Percentiles rank a stretch among this genome's conserved stretches.
These are phyloP conservation scores for Meandrusa payeni DNA, from an alignment of 2,888 invertebrate species.

Conservation along the genomic window DNA sequence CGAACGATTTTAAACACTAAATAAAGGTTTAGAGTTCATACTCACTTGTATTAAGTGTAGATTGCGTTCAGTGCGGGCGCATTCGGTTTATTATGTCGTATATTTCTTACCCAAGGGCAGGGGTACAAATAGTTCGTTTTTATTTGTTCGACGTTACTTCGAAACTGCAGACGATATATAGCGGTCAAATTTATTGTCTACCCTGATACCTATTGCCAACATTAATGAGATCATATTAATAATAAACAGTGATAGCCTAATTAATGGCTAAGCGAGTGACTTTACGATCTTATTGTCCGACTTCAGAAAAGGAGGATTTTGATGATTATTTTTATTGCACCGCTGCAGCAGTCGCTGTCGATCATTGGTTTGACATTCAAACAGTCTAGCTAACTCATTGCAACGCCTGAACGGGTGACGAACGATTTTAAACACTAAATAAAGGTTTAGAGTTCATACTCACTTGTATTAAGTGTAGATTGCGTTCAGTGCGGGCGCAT, in stretches of 20 bases:
- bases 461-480: conserved; percentile 33
- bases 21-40: conserved; percentile 33
- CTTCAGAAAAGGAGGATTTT: no score
- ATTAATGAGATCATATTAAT: no score
- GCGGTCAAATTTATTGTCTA: conserved; percentile 55
- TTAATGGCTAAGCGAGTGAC: no score
- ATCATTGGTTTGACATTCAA: conserved; percentile 81
- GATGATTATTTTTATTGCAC: conserved; percentile 77
- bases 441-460: conserved; percentile 33
- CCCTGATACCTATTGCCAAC: no score
- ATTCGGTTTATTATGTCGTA: conserved; percentile 55
- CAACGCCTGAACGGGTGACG: conserved; percentile 40
- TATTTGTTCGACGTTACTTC: conserved; percentile 57
- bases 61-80: conserved; percentile 57
- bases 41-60: conserved; percentile 28
- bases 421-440: conserved; percentile 38
- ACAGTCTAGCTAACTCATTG: conserved; percentile 75
- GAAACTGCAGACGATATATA: conserved; percentile 38
- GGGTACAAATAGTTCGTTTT: conserved; percentile 58
- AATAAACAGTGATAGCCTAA: no score
- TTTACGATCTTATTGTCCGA: no score
- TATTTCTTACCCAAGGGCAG: conserved; percentile 72
- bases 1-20: conserved; percentile 39
- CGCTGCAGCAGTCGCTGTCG: conserved; percentile 63
- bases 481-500: conserved; percentile 56